Conservation (phyloP, 2,888 invertebrate species). For the Netelia melanura region DNA sequence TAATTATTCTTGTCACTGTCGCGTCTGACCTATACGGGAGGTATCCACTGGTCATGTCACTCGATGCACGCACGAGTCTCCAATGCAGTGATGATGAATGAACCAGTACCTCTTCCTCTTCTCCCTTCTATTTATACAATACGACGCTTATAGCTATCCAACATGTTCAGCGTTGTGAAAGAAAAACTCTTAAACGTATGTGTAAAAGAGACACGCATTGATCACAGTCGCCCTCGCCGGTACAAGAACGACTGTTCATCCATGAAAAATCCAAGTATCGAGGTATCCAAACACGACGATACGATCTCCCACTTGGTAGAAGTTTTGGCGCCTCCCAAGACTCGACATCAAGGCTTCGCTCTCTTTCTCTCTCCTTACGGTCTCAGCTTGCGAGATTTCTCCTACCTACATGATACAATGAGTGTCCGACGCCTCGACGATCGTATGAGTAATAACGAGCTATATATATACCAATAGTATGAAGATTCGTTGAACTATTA, state of each 20-base stretch:
- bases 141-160: background rate
- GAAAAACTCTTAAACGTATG: slow-evolving; percentile 6
- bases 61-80: slow-evolving; percentile 1
- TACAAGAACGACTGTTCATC: slow-evolving; percentile 77
- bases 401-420: slow-evolving; percentile 35
- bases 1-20: background rate
- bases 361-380: slow-evolving; percentile 20
- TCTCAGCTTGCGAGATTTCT: slow-evolving; percentile 31
- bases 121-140: slow-evolving; percentile 13
- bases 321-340: slow-evolving; percentile 72
- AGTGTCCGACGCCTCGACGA: slow-evolving; percentile 21
- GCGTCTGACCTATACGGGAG: background rate
- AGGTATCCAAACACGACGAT: slow-evolving; percentile 65
- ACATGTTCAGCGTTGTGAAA: slow-evolving; percentile 16
- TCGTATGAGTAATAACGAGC: slow-evolving; percentile 24
- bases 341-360: slow-evolving; percentile 12
- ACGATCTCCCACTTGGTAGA: slow-evolving; percentile 72
- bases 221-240: slow-evolving; percentile 73
- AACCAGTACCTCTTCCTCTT: slow-evolving; percentile 7
- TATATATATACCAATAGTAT: too few relatives aligned
- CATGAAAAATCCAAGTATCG: slow-evolving; percentile 56
- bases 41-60: slow-evolving; percentile 44
- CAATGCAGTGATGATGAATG: slow-evolving; percentile 18
- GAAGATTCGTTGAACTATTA: slow-evolving; percentile 54
- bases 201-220: slow-evolving; percentile 32